Base-by-base conservation (phyloP, 2,888 invertebrate species). In the Drosophila koepferae region DNA sequence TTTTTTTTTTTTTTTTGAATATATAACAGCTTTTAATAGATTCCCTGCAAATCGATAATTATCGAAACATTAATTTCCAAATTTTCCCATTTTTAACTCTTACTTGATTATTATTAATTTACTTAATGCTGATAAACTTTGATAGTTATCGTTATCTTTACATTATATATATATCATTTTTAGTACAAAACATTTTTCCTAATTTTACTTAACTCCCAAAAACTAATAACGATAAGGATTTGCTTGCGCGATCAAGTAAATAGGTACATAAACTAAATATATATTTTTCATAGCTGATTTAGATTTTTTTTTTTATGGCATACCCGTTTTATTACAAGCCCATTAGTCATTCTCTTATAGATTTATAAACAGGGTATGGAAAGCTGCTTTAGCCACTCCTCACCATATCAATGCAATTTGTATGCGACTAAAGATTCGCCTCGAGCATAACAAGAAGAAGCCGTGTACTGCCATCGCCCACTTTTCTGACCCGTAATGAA, bases 401-500 rank as follows among this genome's bases (percentile, higher is more conserved):
- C 49, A 10, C n/a, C 63, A 60, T 64, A 72, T 65, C 68, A 64
- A 64, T 82, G 78, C 79, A 79, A 73, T 80, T 76, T 78, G 72
- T 83, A 78, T 60, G 60, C 46, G 69, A 53, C 71, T 43, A 43
- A 62, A 63, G 59, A 54, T 61, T 66, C 61, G 66, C 63, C 76
- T 43, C 23, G 62, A 54, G 72, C 79, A 40, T 44, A 59, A 59
- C 53, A 55, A 61, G 55, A 36, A 36, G 51, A 36, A 58, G 56
- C 44, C 43, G 18, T 44, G 53, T 38, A 16, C 38, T 10, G 46
- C 44, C 60, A 65, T 46, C 54, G 44, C 43, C 49, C 14, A 41
- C 69, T 59, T 64, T 56, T 62, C 62, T 48, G 60, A 44, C 65
- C 67, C 65, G 60, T 70, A 77, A 72, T 72, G 67, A 72, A 49